These are phyloP conservation scores for Ginglymostoma cirratum DNA, from an alignment of 2,113 vertebrate genomes.

Conservation along the genomic window DNA sequence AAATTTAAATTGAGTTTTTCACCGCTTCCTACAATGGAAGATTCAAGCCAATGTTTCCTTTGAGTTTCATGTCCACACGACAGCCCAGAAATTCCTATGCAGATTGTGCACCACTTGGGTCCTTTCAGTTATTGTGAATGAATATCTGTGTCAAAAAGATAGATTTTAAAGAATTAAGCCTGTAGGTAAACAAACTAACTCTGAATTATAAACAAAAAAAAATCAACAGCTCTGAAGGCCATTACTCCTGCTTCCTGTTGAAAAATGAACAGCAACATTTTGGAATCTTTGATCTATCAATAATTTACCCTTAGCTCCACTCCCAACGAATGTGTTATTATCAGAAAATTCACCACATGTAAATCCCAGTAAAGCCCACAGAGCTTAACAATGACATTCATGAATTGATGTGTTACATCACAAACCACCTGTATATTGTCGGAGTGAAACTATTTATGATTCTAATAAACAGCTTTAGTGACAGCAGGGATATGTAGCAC, in stretches of 20 bases:
- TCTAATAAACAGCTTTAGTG: conserved; percentile 23
- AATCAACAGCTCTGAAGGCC: neutral
- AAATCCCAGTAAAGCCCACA: neutral
- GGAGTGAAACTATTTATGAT: conserved; percentile 1
- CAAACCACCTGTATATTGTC: neutral
- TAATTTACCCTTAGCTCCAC: neutral
- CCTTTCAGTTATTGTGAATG: neutral
- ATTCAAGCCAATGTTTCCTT: neutral
- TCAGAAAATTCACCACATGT: neutral
- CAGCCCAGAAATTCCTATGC: neutral
- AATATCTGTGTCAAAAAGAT: neutral
- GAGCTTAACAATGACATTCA: neutral
- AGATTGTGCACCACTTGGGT: neutral
- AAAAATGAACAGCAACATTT: neutral
- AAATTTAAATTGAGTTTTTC: neutral
- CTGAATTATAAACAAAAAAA: neutral
- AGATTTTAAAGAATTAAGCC: too few species aligned
- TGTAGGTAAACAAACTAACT: neutral
- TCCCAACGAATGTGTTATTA: neutral
- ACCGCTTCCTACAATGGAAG: neutral
- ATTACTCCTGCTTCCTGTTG: neutral
- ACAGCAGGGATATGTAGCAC: neutral
- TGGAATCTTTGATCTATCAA: neutral
- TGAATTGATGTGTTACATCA: neutral
- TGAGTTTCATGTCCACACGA: neutral